Evolutionary conservation across 23 tunicate genomes (phyloP), one percentile per base, ranked within the genome.

Genomic region (Botrylloides violaceus): DNA sequence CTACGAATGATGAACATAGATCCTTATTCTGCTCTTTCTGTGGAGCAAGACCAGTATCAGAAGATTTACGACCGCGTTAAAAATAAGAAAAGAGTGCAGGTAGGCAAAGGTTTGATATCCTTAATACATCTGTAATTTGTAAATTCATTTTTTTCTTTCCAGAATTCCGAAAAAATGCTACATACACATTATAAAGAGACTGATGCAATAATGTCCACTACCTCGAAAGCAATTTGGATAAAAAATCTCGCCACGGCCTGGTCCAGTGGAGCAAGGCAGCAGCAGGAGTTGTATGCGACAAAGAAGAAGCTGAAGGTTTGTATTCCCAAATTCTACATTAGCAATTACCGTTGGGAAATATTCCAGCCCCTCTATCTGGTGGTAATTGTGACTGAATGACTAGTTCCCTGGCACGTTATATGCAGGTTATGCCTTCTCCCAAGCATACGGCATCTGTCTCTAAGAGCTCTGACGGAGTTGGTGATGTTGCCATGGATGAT

Each of bases 131-230:
- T 21, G 0, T 19, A 0, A 49, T 19, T n/a, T n/a, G n/a, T 21
- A 49, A 48, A 49, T 49, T 19, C 58, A 49, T 49, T 21, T 1
- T 19, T 19, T 21, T 0, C 58, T 49, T 49, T 49, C 21, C 78
- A 87, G 95, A 76, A 53, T 3, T 80, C 86, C 4, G 95, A 87
- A 32, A 87, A 87, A 60, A 50, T 87, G 38, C 79, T 87, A 1
- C 95, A 76, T 77, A 62, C 53, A 25, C 74, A 75, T 61, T 87
- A 87, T 74, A 87, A 80, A 34, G 83, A 71, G 20, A 39, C 59
- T 0, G 53, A 9, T 43, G 84, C 59, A 3, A 20, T 72, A 18
- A 37, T 58, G 26, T 70, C 71, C 68, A 19, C 66, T 2, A 36
- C 75, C 4, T 32, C 66, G 15, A 62, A 49, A 19, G 55, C 47